phyloP scores from a whole-genome alignment of 2,797 vertebrate genomes.

The Oreochromis grahami region DNA sequence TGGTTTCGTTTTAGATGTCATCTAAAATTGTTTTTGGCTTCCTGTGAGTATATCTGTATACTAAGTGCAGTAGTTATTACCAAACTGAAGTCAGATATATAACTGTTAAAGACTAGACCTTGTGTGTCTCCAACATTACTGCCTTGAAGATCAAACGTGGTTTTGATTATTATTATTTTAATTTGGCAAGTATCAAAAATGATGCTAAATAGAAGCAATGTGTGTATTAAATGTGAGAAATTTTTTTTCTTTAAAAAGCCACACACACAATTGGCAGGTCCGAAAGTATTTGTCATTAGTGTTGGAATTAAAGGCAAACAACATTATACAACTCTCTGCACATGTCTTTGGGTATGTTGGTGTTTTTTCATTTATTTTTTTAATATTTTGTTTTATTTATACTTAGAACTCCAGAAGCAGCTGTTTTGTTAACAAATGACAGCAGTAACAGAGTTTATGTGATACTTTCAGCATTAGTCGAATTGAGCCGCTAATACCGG shows the following conservation, averaged over 20 bases:
- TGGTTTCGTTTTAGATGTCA: background rate
- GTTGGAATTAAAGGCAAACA: background rate
- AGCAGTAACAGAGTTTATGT: background rate
- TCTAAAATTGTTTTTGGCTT: background rate
- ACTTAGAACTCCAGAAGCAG: background rate
- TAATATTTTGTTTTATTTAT: background rate
- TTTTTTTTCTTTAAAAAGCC: background rate
- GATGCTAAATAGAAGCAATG: background rate
- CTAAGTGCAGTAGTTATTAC: background rate
- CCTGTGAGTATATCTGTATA: background rate
- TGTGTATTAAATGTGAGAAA: background rate
- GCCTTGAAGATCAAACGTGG: slow-evolving; percentile 18
- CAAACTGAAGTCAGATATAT: background rate
- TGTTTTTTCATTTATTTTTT: background rate
- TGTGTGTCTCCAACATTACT: slow-evolving; percentile 4
- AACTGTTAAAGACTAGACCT: background rate
- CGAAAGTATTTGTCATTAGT: slow-evolving; percentile 25
- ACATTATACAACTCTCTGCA: background rate
- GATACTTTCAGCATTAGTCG: slow-evolving; percentile 7
- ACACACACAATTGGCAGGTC: background rate
- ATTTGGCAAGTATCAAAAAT: slow-evolving; percentile 3
- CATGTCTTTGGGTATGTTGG: background rate
- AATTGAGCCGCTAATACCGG: background rate
- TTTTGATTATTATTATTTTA: slow-evolving; percentile 11
- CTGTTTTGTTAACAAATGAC: slow-evolving; percentile 2